A percentile compares a stretch with the other conserved stretches of the same genome.
phyloP scores from a whole-genome alignment of 2,113 vertebrate genomes.

The Leptobrachium leishanense region DNA sequence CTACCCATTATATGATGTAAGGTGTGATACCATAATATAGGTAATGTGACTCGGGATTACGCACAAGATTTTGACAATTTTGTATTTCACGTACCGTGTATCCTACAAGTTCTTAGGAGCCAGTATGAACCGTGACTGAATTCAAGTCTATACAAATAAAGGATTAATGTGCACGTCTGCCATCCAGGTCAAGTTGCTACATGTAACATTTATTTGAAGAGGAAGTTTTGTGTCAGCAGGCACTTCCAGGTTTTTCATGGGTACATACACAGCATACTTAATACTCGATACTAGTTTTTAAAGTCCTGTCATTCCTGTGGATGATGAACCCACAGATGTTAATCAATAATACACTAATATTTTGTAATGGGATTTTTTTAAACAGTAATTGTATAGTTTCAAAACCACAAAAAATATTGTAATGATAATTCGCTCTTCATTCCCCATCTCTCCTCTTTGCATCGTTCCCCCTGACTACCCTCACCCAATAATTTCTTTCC shows the following conservation, averaged over 20 bases:
- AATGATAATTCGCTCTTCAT: no score
- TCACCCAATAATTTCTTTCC: no score
- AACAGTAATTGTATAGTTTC: no score
- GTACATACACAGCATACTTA: no score
- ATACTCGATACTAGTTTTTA: no score
- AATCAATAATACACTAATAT: no score
- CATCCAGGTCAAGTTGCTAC: slow-evolving; percentile 24
- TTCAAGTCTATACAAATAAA: slow-evolving; percentile 43
- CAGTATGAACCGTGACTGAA: slow-evolving; percentile 31
- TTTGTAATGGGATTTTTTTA: no score
- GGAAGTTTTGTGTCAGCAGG: slow-evolving; percentile 35
- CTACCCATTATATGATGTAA: not conserved
- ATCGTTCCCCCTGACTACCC: not conserved
- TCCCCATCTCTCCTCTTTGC: not conserved
- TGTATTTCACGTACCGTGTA: slow-evolving; percentile 2
- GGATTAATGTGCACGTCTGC: slow-evolving; percentile 32
- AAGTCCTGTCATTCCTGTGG: no score
- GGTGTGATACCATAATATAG: no score
- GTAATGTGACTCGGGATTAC: no score
- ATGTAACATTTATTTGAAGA: slow-evolving; percentile 39
- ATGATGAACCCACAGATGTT: no score
- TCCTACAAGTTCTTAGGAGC: slow-evolving; percentile 25
- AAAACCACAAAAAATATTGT: no score
- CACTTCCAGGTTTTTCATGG: slow-evolving; percentile 21
- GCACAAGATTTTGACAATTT: not conserved